phyloP scores from a whole-genome alignment of 2,113 vertebrate species.

The Pteronura brasiliensis region DNA sequence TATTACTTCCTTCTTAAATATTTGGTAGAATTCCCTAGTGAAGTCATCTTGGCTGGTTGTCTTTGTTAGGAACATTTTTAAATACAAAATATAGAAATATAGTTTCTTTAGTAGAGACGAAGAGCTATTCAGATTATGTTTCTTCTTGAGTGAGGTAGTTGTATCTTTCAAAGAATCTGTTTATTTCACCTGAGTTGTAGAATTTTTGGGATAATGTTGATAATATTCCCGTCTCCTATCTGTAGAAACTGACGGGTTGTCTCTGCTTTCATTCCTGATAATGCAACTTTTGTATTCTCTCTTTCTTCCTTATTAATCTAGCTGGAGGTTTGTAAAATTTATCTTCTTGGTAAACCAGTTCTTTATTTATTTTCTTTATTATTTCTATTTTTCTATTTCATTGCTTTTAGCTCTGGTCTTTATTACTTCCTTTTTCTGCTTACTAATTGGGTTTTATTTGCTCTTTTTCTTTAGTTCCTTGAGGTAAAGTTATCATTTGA shows the following conservation, averaged over 20 bases:
- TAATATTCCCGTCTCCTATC: background rate
- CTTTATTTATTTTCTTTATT: background rate
- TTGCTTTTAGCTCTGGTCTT: background rate
- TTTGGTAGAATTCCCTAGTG: background rate
- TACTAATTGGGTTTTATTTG: background rate
- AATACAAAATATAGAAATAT: background rate
- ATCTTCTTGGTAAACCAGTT: background rate
- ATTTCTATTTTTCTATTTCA: background rate
- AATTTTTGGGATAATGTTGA: background rate
- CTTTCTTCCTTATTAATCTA: background rate
- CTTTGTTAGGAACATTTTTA: background rate
- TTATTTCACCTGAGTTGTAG: background rate
- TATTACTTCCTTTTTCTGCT: background rate
- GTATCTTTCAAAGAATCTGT: background rate
- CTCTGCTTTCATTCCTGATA: background rate
- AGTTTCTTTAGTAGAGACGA: background rate
- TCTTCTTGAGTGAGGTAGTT: background rate
- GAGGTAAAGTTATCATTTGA: background rate
- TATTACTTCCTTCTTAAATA: background rate
- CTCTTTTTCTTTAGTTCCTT: background rate
- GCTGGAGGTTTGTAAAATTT: background rate
- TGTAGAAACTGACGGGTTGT: background rate
- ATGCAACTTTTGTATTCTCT: background rate
- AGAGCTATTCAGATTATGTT: background rate
- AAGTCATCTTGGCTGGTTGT: background rate